These are phyloP conservation scores for Pleuronectes platessa DNA, from an alignment of 2,113 vertebrate species.

Conservation along the genomic window DNA sequence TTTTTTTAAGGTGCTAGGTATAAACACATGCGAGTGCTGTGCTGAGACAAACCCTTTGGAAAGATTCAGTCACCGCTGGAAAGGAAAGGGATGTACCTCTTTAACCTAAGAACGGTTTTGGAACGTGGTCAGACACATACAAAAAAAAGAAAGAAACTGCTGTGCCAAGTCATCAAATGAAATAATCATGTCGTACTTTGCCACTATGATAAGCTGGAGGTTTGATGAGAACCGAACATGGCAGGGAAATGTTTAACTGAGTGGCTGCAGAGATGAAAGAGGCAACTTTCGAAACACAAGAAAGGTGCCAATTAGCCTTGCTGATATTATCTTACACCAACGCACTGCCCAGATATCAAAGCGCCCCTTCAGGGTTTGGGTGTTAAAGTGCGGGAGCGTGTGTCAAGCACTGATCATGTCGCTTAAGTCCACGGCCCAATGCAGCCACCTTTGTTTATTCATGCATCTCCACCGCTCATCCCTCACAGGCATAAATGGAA, in stretches of 20 bases:
- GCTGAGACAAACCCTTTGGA: constrained; percentile 57
- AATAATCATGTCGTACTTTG: constrained; percentile 52
- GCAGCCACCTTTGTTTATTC: constrained; percentile 56
- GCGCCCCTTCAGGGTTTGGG: constrained; percentile 29
- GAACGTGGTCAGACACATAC: constrained; percentile 15
- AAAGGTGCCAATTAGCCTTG: constrained; percentile 59
- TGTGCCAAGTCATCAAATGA: constrained; percentile 52
- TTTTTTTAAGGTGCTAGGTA: constrained; percentile 79
- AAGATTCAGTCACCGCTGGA: constrained; percentile 44
- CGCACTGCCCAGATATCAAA: constrained; percentile 46
- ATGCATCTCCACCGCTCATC: constrained; percentile 47
- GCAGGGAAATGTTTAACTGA: constrained; percentile 36
- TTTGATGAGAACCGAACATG: constrained; percentile 41
- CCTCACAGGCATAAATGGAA: constrained; percentile 57
- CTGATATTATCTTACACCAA: constrained; percentile 55
- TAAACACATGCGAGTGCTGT: constrained; percentile 57
- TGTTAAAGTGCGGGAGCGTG: constrained; percentile 28
- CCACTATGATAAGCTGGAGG: constrained; percentile 46
- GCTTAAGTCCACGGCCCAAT: constrained; percentile 5
- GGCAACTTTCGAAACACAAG: constrained; percentile 17
- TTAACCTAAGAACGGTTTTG: constrained; percentile 39
- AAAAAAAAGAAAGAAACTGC: constrained; percentile 46
- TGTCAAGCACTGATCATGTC: constrained; percentile 5
- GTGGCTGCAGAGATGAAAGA: constrained; percentile 49
- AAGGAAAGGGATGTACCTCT: constrained; percentile 58